phyloP scores from a whole-genome alignment of 92 coral and sea anemone genomes.

The Epizoanthus illoricatus region DNA sequence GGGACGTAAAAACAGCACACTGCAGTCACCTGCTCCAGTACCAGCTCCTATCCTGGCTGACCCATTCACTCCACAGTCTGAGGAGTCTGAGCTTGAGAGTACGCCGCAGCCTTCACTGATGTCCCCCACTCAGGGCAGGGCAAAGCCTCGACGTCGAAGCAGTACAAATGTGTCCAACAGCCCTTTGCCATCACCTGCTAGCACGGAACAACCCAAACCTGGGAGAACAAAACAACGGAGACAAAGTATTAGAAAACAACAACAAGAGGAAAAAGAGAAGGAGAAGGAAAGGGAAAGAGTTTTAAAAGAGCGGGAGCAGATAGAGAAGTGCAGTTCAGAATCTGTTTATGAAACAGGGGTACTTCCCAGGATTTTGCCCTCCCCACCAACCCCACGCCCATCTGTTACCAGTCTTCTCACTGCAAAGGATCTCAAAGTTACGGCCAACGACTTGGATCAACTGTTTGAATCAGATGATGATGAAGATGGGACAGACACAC shows the following conservation, averaged over 20 bases:
- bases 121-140: conserved; percentile 71
- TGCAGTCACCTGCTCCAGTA: conserved; percentile 76
- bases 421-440: conserved; percentile 91
- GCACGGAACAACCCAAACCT: conserved; percentile 65
- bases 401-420: conserved; percentile 72
- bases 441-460: conserved; percentile 85
- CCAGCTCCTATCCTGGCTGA: conserved; percentile 60
- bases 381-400: conserved; percentile 88
- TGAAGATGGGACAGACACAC: conserved; percentile 55
- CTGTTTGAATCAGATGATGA: conserved; percentile 92
- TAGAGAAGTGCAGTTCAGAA: conserved; percentile 43
- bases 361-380: conserved; percentile 61
- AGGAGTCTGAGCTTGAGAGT: conserved; percentile 70
- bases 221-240: conserved; percentile 76
- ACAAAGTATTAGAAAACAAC: conserved; percentile 69
- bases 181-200: conserved; percentile 68
- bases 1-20: conserved; percentile 77
- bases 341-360: conserved; percentile 51
- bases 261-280: conserved; percentile 72
- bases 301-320: conserved; percentile 64
- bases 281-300: conserved; percentile 46
- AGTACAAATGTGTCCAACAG: conserved; percentile 81
- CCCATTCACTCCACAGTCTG: conserved; percentile 78
- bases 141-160: conserved; percentile 67
- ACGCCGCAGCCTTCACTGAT: conserved; percentile 56